phyloP scores from a whole-genome alignment of 2,888 invertebrate species.

The Athetis lepigone region DNA sequence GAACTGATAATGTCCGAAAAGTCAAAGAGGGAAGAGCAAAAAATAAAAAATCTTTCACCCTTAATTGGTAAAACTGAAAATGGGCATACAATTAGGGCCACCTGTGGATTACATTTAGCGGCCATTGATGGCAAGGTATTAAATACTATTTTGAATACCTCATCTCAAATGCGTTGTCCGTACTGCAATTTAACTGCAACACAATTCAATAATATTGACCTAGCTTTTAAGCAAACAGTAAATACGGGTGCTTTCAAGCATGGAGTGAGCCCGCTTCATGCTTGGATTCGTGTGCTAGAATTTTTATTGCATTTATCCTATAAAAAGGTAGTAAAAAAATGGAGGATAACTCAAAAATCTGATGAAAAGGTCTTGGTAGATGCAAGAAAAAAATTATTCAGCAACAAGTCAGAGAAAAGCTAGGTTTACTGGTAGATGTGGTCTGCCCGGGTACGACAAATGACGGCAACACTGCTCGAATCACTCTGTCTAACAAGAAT shows the following conservation, averaged over 20 bases:
- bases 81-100: no score
- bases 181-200: background rate
- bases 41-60: no score
- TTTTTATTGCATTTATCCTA: background rate
- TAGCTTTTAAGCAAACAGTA: no score
- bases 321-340: background rate
- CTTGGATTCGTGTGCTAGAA: background rate
- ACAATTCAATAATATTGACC: background rate
- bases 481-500: background rate
- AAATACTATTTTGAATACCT: background rate
- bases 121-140: background rate
- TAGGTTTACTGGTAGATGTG: background rate
- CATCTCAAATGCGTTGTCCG: background rate
- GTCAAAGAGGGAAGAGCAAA: background rate
- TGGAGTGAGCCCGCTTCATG: background rate
- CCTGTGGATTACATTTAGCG: no score
- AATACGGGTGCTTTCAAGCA: no score
- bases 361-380: background rate
- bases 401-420: background rate
- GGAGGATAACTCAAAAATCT: background rate
- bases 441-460: background rate
- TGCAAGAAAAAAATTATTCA: background rate
- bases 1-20: background rate
- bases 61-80: no score
- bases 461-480: slow-evolving; percentile 1